phyloP scores from a whole-genome alignment of 2,113 vertebrate genomes.

The Amia ocellicauda region DNA sequence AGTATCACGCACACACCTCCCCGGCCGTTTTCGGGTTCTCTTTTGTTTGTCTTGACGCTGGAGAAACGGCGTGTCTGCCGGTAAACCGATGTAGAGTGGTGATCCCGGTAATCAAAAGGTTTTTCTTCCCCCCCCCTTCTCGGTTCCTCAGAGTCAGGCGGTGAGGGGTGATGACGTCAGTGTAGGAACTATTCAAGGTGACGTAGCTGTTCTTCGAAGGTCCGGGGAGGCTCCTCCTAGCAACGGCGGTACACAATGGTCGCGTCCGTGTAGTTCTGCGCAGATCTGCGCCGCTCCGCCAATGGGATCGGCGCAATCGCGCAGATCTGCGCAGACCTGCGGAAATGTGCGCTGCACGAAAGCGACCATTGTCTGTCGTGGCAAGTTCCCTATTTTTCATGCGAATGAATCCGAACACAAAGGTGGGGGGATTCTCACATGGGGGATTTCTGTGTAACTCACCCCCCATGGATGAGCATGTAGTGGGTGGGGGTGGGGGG shows the following conservation, averaged over 20 bases:
- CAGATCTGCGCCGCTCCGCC: no score
- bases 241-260: no score
- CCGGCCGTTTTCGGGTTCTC: no score
- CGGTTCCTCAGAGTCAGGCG: constrained; percentile 22
- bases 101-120: background rate
- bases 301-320: no score
- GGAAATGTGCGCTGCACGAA: no score
- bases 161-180: constrained; percentile 20
- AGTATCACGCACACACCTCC: background rate
- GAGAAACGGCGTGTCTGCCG: background rate
- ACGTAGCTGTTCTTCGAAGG: background rate
- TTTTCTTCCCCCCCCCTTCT: background rate
- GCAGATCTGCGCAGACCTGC: no score
- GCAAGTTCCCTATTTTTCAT: no score
- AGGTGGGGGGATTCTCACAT: background rate
- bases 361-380: background rate
- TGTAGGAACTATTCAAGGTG: background rate
- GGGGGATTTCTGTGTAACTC: background rate
- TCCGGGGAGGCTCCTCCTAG: constrained; percentile 7
- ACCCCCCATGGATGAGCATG: background rate
- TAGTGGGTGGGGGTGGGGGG: no score
- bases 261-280: no score
- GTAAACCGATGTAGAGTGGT: background rate
- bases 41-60: background rate
- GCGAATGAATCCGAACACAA: background rate